phyloP scores from a whole-genome alignment of 2,797 vertebrate genomes.

The Kryptopterus vitreolus region DNA sequence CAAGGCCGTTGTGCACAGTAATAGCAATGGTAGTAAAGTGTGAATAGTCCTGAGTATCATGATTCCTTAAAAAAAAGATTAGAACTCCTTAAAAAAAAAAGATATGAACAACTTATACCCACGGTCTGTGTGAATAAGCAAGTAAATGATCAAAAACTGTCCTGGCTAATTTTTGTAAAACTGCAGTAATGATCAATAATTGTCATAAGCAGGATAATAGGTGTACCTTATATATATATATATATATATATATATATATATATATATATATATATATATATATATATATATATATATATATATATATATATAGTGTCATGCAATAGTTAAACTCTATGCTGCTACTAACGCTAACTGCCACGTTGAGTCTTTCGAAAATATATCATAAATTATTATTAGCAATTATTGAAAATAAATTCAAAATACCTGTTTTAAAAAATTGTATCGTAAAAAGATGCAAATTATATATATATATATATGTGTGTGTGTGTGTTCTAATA shows the following conservation, averaged over 20 bases:
- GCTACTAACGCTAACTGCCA: background rate
- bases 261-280: no score
- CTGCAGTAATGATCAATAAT: no score
- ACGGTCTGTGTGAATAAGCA: no score
- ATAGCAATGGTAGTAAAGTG: conserved; percentile 74
- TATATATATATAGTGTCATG: background rate
- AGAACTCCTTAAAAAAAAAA: background rate
- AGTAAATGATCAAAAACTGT: no score
- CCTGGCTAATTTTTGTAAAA: no score
- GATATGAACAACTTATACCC: background rate
- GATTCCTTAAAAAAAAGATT: conserved; percentile 69
- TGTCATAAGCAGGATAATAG: no score
- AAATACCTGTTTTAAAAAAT: conserved; percentile 30
- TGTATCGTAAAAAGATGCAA: background rate
- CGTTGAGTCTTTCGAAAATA: background rate
- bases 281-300: no score
- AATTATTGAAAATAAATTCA: background rate
- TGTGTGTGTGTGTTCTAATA: background rate
- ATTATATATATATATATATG: no score
- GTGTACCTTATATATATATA: no score
- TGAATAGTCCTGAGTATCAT: conserved; percentile 78
- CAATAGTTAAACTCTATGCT: background rate
- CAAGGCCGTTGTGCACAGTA: conserved; percentile 71
- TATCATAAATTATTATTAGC: background rate
- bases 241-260: no score